phyloP scores from a whole-genome alignment of 2,888 invertebrate species.

The Spisula solida region DNA sequence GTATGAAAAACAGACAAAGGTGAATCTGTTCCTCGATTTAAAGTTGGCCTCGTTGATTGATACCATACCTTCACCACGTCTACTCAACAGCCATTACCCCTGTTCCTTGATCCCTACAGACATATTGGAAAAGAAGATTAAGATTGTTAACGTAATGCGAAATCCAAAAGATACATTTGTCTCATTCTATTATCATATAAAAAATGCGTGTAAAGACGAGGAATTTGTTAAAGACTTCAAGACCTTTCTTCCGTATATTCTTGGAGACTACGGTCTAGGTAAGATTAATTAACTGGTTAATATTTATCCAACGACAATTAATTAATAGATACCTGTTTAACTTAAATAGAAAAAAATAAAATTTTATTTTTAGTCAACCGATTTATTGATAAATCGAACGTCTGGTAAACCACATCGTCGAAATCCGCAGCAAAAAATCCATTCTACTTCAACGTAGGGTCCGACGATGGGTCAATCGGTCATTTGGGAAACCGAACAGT shows the following conservation, averaged over 20 bases:
- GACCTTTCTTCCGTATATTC: background rate
- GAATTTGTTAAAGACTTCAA: background rate
- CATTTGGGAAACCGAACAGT: no score
- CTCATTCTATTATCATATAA: conserved; percentile 40
- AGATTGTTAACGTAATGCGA: conserved; percentile 56
- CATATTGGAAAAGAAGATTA: conserved; percentile 45
- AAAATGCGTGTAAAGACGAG: background rate
- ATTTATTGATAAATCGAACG: no score
- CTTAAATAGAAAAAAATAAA: background rate
- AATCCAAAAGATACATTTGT: conserved; percentile 60
- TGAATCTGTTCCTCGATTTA: conserved; percentile 51
- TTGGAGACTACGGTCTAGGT: conserved; percentile 18
- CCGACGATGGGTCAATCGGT: no score
- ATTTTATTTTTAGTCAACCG: no score
- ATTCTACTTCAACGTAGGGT: no score
- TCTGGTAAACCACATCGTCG: no score
- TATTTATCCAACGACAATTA: no score
- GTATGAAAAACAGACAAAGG: conserved; percentile 51
- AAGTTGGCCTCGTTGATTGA: conserved; percentile 30
- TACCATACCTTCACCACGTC: conserved; percentile 47
- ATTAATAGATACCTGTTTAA: no score
- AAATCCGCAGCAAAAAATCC: no score
- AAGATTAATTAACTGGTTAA: no score
- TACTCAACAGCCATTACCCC: conserved; percentile 58
- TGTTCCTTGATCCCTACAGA: conserved; percentile 33